Conservation (phyloP, 2,797 vertebrate genomes). For the Cryptoprocta ferox region DNA sequence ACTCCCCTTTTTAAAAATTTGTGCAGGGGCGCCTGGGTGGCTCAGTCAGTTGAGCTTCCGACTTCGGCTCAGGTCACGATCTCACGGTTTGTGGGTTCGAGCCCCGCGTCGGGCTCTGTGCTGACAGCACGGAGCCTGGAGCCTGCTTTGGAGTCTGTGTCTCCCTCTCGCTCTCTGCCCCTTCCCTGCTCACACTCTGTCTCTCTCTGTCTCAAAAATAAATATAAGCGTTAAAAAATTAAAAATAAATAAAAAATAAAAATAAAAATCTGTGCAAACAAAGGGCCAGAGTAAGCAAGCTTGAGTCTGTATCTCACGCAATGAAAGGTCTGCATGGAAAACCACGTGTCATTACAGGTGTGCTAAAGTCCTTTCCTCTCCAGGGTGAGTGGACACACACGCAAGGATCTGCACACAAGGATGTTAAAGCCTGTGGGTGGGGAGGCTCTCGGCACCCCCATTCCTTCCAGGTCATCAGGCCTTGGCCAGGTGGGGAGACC, state of each 20-base stretch:
- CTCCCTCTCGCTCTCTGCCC: no score
- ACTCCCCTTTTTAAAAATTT: background rate
- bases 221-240: no score
- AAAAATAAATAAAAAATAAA: no score
- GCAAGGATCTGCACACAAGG: background rate
- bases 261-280: background rate
- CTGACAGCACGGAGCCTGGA: no score
- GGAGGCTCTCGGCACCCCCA: background rate
- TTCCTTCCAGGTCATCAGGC: background rate
- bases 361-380: background rate
- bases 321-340: background rate
- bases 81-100: no score
- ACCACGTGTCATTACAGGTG: background rate
- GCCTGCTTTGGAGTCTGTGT: no score
- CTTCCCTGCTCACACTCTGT: no score
- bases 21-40: background rate
- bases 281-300: background rate
- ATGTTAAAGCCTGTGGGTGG: background rate
- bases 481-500: background rate
- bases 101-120: no score
- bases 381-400: background rate
- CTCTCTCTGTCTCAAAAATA: no score
- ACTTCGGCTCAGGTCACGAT: no score
- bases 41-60: no score
- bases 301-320: background rate